These are phyloP conservation scores for Synanthedon tipuliformis DNA, from an alignment of 2,888 invertebrate genomes.

Conservation along the genomic window DNA sequence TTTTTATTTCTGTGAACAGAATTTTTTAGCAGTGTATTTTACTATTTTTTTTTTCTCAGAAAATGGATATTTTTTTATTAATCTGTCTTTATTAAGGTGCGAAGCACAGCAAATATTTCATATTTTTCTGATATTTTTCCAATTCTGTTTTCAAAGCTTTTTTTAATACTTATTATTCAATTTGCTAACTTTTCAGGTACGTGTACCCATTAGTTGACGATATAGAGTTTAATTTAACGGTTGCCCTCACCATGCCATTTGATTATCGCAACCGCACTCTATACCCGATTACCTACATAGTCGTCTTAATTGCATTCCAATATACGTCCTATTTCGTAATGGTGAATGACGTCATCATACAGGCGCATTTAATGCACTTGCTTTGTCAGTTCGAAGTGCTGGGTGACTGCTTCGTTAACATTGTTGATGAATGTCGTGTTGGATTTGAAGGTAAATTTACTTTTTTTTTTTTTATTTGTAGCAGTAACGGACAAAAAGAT, in stretches of 20 bases:
- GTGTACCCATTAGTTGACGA: slow-evolving; percentile 12
- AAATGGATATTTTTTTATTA: too few species aligned
- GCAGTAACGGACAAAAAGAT: too few species aligned
- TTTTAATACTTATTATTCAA: too few species aligned
- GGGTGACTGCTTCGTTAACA: slow-evolving; percentile 11
- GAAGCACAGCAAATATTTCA: too few species aligned
- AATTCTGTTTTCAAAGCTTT: too few species aligned
- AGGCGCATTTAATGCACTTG: slow-evolving; percentile 10
- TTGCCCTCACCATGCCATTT: slow-evolving; percentile 7
- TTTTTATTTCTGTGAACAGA: too few species aligned
- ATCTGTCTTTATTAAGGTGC: too few species aligned
- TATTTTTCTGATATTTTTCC: too few species aligned
- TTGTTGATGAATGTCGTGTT: slow-evolving; percentile 5
- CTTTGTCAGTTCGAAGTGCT: slow-evolving; percentile 12
- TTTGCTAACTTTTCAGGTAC: slow-evolving; percentile 6
- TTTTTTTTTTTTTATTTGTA: slow-evolving; percentile 8
- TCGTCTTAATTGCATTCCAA: slow-evolving; percentile 8
- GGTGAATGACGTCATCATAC: slow-evolving; percentile 11
- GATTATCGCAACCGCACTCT: slow-evolving; percentile 7
- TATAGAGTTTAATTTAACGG: slow-evolving; percentile 11
- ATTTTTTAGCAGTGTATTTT: too few species aligned
- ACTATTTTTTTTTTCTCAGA: too few species aligned
- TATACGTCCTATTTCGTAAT: slow-evolving; percentile 11
- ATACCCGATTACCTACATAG: slow-evolving; percentile 8
- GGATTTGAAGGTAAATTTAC: slow-evolving; percentile 4